A percentile compares a stretch with the other conserved stretches of the same genome.
phyloP scores from a whole-genome alignment of 2,797 vertebrate genomes.

The Aldrovandia affinis region DNA sequence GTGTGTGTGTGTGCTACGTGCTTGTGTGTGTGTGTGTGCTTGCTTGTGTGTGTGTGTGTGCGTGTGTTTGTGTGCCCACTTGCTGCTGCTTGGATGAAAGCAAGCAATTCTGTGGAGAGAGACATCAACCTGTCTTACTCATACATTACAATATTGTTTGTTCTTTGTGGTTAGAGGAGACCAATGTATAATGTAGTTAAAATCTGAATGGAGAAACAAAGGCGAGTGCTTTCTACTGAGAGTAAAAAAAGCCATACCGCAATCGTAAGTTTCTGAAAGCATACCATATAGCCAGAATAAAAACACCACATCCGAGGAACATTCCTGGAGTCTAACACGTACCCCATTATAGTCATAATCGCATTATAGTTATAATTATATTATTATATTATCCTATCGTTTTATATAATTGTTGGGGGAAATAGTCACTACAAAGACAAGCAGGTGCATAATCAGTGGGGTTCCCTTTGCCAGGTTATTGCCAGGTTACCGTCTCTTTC shows the following conservation, averaged over 20 bases:
- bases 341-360: background rate
- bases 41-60: background rate
- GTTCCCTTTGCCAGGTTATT: too few relatives aligned
- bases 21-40: slow-evolving; percentile 1
- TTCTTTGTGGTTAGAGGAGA: slow-evolving; percentile 28
- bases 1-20: slow-evolving; percentile 1
- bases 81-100: slow-evolving; percentile 9
- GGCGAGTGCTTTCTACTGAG: background rate
- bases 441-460: too few relatives aligned
- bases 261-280: background rate
- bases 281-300: background rate
- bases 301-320: background rate
- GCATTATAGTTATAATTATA: too few relatives aligned
- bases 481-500: too few relatives aligned
- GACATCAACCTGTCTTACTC: slow-evolving; percentile 27
- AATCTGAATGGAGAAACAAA: background rate
- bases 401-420: background rate
- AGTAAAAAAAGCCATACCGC: background rate
- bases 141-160: slow-evolving; percentile 34
- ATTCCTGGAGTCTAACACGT: background rate
- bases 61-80: background rate
- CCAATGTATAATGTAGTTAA: slow-evolving; percentile 16
- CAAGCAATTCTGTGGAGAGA: slow-evolving; percentile 30
- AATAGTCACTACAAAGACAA: too few relatives aligned
- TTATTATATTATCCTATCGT: background rate